phyloP scores from a whole-genome alignment of 2,797 vertebrate genomes.

The Gambelia wislizenii region DNA sequence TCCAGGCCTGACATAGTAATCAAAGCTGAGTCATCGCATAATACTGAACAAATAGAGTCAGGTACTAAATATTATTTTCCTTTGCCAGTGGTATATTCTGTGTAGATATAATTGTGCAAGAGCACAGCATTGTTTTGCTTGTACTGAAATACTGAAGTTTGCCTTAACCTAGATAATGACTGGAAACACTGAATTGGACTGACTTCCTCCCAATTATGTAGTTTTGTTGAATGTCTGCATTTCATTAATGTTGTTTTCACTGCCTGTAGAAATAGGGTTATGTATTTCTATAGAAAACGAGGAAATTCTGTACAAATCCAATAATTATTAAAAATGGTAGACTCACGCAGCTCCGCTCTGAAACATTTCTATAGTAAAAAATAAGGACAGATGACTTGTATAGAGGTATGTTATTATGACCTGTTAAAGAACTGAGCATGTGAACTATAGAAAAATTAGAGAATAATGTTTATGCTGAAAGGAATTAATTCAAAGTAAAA shows the following conservation, averaged over 20 bases:
- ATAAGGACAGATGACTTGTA: background rate
- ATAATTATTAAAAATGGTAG: background rate
- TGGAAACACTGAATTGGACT: background rate
- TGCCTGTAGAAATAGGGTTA: background rate
- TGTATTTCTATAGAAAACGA: background rate
- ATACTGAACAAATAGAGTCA: background rate
- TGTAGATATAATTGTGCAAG: background rate
- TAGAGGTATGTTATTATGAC: background rate
- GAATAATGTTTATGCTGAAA: background rate
- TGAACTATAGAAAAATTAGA: background rate
- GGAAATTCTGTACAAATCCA: background rate
- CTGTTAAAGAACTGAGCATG: background rate
- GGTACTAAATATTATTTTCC: background rate
- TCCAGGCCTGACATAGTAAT: background rate
- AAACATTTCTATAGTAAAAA: background rate
- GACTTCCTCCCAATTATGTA: background rate
- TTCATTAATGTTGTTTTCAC: background rate
- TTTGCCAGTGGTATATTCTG: background rate
- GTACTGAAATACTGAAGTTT: background rate
- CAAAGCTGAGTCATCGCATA: background rate
- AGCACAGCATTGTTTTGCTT: background rate
- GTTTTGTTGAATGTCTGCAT: background rate
- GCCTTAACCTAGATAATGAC: slow-evolving; percentile 1
- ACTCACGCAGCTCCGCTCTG: too few relatives aligned
- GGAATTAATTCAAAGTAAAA: background rate